Evolutionary conservation across 2,113 vertebrate species (phyloP), one percentile per base, ranked within the genome.

Genomic region (Maccullochella peelii): DNA sequence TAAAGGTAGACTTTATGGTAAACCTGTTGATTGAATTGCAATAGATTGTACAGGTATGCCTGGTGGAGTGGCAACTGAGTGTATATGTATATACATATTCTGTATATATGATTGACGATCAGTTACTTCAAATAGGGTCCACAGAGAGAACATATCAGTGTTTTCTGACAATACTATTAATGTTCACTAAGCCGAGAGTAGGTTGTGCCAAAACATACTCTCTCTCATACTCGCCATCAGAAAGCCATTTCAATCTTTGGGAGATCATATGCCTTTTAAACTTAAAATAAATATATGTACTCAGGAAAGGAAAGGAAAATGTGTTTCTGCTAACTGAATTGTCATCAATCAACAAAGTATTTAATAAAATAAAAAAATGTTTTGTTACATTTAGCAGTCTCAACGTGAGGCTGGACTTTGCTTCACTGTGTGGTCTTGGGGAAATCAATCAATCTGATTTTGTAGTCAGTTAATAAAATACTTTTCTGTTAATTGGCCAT

Each of bases 401-500:
- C 21, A 27, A 14, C 10, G 57, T 38, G 38, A 73, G 33, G 33
- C 47, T 40, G 49, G 58, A 25, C 27, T 66, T 33, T 59, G 54
- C 30, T 70, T 14, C 49, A 47, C 58, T 70, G 84, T 63, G 63
- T 63, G 54, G 36, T 74, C 59, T 63, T 9, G 20, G 70, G 50
- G 27, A 73, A 65, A 85, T 87, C 73, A 82, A 61, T 86, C 77
- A 85, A 65, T 87, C 69, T 66, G 62, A 25, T 82, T 67, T 70
- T 63, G 14, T 55, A 68, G 30, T 55, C 25, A 54, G 52, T 86
- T 80, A 81, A 89, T 63, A 67, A 66, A 80, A 73, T 70, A 69
- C 61, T 82, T 69, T 58, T 20, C 74, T 74, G 58, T 77, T 91
- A 83, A 87, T 89, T 77, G 69, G 66, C 3, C 21, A 40, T 78